Evolutionary conservation across 2,113 vertebrate species (phyloP).

Genomic region (Paratilapia polleni): DNA sequence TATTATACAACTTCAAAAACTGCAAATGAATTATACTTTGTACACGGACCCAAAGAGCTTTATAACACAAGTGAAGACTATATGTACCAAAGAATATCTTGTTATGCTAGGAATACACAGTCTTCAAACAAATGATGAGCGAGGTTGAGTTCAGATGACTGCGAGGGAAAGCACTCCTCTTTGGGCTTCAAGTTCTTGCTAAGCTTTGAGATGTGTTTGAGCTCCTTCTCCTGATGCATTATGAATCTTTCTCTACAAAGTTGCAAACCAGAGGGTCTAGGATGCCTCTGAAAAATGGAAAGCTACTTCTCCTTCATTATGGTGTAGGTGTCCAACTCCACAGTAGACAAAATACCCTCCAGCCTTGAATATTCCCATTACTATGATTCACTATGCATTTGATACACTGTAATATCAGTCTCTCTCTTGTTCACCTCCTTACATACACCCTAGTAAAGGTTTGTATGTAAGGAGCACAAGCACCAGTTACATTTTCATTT

Average conservation of each 20-base stretch:
- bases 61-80: neutral
- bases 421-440: neutral
- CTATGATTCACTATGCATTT: neutral
- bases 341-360: neutral
- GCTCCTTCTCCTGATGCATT: neutral
- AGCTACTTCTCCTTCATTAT: neutral
- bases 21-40: neutral
- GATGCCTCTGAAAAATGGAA: neutral
- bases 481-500: slow-evolving; percentile 9
- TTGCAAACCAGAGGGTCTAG: neutral
- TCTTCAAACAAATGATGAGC: neutral
- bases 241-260: neutral
- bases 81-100: neutral
- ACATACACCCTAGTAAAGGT: neutral
- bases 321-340: neutral
- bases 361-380: slow-evolving; percentile 2
- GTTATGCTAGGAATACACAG: neutral
- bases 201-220: neutral
- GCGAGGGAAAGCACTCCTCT: neutral
- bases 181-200: neutral
- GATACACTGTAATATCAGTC: neutral
- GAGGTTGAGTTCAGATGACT: neutral
- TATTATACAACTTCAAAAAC: slow-evolving; percentile 1
- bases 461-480: neutral
- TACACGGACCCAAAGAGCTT: neutral